Base-by-base conservation (phyloP, 2,797 vertebrate species). In the Loriculus beryllinus region DNA sequence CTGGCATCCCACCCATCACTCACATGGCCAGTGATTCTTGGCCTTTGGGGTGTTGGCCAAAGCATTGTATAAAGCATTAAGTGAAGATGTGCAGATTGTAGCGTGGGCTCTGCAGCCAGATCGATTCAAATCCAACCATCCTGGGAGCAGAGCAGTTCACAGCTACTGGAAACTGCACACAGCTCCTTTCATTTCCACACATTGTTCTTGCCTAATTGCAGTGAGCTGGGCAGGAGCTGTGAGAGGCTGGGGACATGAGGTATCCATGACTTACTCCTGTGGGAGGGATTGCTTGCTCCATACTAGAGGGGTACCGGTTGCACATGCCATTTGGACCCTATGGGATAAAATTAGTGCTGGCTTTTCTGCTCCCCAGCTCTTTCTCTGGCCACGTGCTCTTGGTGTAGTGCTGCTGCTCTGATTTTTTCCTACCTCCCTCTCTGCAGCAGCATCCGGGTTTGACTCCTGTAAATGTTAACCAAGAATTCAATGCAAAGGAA, bases 171-270 rank as follows among this genome's bases (percentile, higher is more conserved):
- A 90, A 87, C 9, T 21, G 10, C 68, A 68, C 63, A 54, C 18
- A 9, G 81, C 52, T 88, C 79, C 93, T 82, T 78, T 59, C 86
- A 63, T 65, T 91, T 74, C 88, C 90, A 74, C 77, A 79, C 75
- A 51, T 77, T 88, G 90, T 82, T 90, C 92, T 90, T 93, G 75
- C 60, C 49, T 95, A 91, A 95, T 83, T 91, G 76, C 81, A 87
- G 62, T 0, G 2, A 88, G 67, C 43, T 1, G 0, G 80, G 48
- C 37, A 83, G 77, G 77, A 87, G 83, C 75, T 43, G 82, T 0
- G 5, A 76, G 48, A 51, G 65, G 52, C n/a, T 83, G 57, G 39
- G 60, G 91, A 65, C 85, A 39, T 0, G 0, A 57, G 48, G 10
- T 3, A 35, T 31, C 69, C 23, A 1, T 68, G 93, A 65, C 42